Conservation (phyloP, 2,113 vertebrate genomes). For the Brachyhypopomus gauderio region DNA sequence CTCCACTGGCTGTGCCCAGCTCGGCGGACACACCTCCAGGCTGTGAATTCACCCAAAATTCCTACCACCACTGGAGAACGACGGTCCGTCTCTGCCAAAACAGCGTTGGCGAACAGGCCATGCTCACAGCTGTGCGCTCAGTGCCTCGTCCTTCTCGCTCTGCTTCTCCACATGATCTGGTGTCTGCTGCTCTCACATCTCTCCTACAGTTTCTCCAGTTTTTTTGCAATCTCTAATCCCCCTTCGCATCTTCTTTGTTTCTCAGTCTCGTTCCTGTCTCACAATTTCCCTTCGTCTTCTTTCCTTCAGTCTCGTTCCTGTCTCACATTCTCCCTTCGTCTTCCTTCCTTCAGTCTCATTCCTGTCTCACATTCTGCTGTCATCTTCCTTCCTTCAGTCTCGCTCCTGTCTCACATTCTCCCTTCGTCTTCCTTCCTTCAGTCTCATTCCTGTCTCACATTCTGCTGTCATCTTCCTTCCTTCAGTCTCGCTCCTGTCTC, state of each 20-base stretch:
- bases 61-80: conserved; percentile 50
- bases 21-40: conserved; percentile 51
- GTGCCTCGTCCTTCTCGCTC: background rate
- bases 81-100: conserved; percentile 26
- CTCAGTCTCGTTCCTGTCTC: background rate
- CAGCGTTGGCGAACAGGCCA: conserved; percentile 52
- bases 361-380: background rate
- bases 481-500: background rate
- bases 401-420: background rate
- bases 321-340: background rate
- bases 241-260: background rate
- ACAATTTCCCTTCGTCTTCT: no score
- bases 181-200: background rate
- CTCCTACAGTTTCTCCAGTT: background rate
- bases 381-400: background rate
- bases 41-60: conserved; percentile 62
- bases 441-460: background rate
- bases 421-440: background rate
- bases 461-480: background rate
- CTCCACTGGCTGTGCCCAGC: conserved; percentile 22
- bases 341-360: background rate
- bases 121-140: conserved; percentile 26
- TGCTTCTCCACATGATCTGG: background rate
- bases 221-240: background rate
- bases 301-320: background rate